Evolutionary conservation across 2,888 invertebrate species (phyloP).

Genomic region (Tolmerus cingulatus): DNA sequence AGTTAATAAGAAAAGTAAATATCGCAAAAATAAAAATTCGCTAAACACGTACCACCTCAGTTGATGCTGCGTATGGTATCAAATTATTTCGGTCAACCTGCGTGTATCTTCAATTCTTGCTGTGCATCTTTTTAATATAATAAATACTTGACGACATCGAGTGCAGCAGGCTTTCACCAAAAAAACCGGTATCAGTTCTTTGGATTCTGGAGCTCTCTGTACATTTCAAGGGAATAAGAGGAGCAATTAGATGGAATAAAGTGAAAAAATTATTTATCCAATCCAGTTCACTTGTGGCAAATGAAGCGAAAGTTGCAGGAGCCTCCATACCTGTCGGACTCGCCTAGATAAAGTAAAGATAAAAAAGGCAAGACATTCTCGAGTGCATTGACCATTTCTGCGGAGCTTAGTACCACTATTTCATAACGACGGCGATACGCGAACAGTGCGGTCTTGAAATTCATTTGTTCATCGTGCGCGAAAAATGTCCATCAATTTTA

Average conservation of each 20-base stretch:
- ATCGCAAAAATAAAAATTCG: not conserved
- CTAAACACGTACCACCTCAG: not conserved
- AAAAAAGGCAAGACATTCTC: not conserved
- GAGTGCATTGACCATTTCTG: not conserved
- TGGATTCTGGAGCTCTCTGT: not conserved
- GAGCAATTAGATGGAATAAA: not conserved
- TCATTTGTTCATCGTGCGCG: not conserved
- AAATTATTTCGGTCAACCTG: not conserved
- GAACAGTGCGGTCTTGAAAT: not conserved
- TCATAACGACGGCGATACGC: not conserved
- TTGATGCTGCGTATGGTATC: not conserved
- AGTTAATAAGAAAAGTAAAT: not conserved
- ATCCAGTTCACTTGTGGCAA: not conserved
- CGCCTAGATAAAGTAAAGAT: not conserved
- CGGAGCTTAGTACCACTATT: not conserved
- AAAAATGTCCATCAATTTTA: constrained; percentile 28
- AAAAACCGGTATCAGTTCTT: not conserved
- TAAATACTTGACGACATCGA: not conserved
- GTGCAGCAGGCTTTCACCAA: not conserved
- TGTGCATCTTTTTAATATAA: not conserved
- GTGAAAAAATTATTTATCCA: not conserved
- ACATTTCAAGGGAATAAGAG: not conserved
- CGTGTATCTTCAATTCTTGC: not conserved
- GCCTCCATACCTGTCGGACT: not conserved
- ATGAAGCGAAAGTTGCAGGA: not conserved